Evolutionary conservation across 1,140 invertebrate genomes (phyloP).

Genomic region (Papilio aristodemus): DNA sequence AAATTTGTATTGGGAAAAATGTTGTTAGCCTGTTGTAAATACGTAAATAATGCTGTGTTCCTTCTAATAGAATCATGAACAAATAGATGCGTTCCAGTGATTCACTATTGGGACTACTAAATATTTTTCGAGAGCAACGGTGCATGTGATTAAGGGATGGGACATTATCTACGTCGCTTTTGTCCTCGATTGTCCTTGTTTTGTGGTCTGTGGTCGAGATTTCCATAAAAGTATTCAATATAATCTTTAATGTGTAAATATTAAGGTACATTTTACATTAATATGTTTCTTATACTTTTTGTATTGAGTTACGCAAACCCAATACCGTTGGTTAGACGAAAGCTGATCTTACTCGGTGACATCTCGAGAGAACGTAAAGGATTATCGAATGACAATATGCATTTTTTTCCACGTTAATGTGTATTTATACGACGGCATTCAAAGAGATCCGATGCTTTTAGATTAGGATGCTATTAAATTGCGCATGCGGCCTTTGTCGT

Average conservation of each 20-base stretch:
- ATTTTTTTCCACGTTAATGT: conserved; percentile 63
- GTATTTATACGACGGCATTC: conserved; percentile 61
- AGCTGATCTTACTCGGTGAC: conserved; percentile 76
- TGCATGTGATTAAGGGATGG: conserved; percentile 79
- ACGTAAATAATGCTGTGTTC: conserved; percentile 50
- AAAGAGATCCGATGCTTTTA: conserved; percentile 63
- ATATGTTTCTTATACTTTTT: conserved; percentile 44
- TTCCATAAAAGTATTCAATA: conserved; percentile 39
- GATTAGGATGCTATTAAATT: conserved; percentile 78
- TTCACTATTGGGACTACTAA: conserved; percentile 64
- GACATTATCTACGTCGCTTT: conserved; percentile 74
- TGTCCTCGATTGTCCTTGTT: conserved; percentile 72
- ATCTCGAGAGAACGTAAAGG: conserved; percentile 76
- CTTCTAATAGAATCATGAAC: conserved; percentile 63
- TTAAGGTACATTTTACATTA: conserved; percentile 47
- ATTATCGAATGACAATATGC: conserved; percentile 78
- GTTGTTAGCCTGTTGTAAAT: conserved; percentile 54
- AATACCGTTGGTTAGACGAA: conserved; percentile 74
- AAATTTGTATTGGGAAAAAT: conserved; percentile 49
- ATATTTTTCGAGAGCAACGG: conserved; percentile 75
- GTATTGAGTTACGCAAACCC: conserved; percentile 77
- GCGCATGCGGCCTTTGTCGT: conserved; percentile 73
- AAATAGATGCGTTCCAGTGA: conserved; percentile 63
- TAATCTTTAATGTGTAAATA: conserved; percentile 47
- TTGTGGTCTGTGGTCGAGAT: conserved; percentile 70